Base-by-base conservation (phyloP, 1,140 invertebrate genomes). In the Aphidius gifuensis region DNA sequence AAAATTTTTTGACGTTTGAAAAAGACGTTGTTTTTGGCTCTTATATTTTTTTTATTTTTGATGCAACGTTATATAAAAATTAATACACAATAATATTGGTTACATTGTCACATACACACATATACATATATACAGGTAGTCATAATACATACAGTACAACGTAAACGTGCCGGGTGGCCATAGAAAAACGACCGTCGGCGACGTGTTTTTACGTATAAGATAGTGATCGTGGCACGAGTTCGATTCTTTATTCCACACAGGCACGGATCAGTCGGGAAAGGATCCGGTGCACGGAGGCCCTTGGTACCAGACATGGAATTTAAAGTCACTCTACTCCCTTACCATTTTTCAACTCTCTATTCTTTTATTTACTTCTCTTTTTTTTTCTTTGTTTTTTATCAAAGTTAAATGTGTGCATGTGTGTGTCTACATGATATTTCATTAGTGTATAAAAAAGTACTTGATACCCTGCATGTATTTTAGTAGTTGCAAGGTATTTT, bases 241-340 rank as follows among this genome's bases (percentile, higher is more conserved):
- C 54, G 64, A 65, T 68, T 65, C 66, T 65, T 68, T 68, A 68
- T 68, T 68, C 66, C 61, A 61, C 32, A 58, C 66, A 68, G 64
- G 66, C 61, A 61, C 61, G 61, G 61, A 66, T 66, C 61, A 66
- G 65, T 63, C 62, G 64, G 11, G 58, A 49, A 64, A 39, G 61
- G 66, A 65, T 64, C 59, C 63, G 54, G 60, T 38, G 62, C 61
- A 67, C 58, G 62, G 58, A 61, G 53, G 61, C 39, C 54, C 61
- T n/a, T 44, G 9, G 43, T 57, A 57, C 47, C 55, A 53, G 9
- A 51, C 53, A 39, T 58, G 61, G 61, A 63, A 63, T 63, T 63
- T 63, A 38, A 56, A 61, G 51, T 55, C 16, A 38, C 53, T 38
- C 16, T 44, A 21, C 45, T 9, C 11, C 38, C 44, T 32, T 9